phyloP scores from a whole-genome alignment of 2,888 invertebrate genomes.

The Limenitis camilla region DNA sequence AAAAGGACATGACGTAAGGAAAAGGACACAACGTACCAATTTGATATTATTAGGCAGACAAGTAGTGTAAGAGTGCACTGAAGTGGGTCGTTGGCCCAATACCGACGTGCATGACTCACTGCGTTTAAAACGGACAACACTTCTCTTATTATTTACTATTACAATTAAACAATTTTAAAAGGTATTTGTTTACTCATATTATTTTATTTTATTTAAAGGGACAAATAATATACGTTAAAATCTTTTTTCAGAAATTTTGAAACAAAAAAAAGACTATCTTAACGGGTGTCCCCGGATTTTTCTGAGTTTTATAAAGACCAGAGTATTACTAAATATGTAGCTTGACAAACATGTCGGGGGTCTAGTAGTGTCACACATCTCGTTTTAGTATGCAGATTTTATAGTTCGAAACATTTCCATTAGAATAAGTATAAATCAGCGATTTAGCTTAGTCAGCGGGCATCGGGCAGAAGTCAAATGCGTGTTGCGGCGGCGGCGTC shows the following conservation, averaged over 20 bases:
- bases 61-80: conserved; percentile 33
- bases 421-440: conserved; percentile 56
- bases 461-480: conserved; percentile 37
- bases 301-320: neutral
- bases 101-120: conserved; percentile 43
- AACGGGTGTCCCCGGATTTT: conserved; percentile 45
- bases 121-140: conserved; percentile 45
- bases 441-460: conserved; percentile 42
- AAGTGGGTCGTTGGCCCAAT: conserved; percentile 62
- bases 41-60: conserved; percentile 8
- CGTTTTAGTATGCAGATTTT: neutral
- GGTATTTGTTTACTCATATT: conserved; percentile 17
- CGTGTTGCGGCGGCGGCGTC: conserved; percentile 53
- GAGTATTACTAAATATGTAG: no score
- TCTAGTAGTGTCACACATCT: neutral
- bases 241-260: neutral
- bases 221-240: neutral
- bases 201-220: neutral
- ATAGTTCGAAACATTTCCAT: conserved; percentile 39
- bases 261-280: conserved; percentile 44
- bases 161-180: conserved; percentile 28
- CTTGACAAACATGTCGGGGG: no score
- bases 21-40: no score
- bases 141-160: conserved; percentile 19
- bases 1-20: no score